These are phyloP conservation scores for Arrhopalites spinosus DNA, from an alignment of 2,888 invertebrate species.

Conservation along the genomic window DNA sequence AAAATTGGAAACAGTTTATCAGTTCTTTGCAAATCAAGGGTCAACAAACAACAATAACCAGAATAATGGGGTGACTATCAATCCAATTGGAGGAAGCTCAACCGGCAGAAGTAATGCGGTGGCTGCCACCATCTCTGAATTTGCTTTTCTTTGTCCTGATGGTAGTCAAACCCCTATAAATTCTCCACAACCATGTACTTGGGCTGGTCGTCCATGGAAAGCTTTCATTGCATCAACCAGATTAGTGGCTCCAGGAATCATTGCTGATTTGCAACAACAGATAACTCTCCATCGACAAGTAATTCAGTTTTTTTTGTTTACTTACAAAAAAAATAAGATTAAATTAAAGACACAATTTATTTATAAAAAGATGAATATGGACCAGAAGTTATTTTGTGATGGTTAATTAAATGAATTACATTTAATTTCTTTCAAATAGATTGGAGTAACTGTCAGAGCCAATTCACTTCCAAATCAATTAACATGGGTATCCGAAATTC, in stretches of 20 bases:
- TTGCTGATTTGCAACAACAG: conserved; percentile 55
- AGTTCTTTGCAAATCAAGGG: conserved; percentile 50
- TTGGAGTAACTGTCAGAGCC: conserved; percentile 27
- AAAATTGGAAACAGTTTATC: conserved; percentile 73
- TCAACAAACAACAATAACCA: background rate
- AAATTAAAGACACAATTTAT: too few species aligned
- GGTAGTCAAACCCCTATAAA: conserved; percentile 72
- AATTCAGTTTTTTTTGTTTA: background rate
- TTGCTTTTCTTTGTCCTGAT: conserved; percentile 78
- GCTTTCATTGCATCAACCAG: conserved; percentile 56
- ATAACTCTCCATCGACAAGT: conserved; percentile 50
- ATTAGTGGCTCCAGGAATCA: conserved; percentile 41
- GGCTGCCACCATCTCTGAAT: conserved; percentile 61
- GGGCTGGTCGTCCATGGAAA: conserved; percentile 86
- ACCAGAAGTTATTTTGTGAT: background rate
- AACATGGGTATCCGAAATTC: conserved; percentile 50
- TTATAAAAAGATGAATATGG: background rate
- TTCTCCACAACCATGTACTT: conserved; percentile 71
- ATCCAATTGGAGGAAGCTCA: background rate
- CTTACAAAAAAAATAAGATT: too few species aligned
- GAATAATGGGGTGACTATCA: conserved; percentile 5
- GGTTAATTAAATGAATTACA: background rate
- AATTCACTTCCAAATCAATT: conserved; percentile 32
- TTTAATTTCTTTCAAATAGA: background rate
- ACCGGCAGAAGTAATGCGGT: background rate